These are phyloP conservation scores for Anoplophora glabripennis DNA, from an alignment of 1,140 invertebrate genomes.

Conservation along the genomic window DNA sequence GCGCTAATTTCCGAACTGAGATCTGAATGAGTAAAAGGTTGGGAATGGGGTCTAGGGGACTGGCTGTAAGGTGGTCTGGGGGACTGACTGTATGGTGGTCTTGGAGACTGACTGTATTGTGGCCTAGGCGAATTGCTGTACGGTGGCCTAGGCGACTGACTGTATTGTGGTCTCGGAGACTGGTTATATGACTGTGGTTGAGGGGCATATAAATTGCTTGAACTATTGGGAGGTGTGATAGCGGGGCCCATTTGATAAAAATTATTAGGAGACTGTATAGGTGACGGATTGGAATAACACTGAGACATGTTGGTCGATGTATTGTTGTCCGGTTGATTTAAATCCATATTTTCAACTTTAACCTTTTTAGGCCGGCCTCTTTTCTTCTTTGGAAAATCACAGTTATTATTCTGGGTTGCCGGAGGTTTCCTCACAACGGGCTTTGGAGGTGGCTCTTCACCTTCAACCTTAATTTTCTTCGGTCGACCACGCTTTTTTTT, in stretches of 20 bases:
- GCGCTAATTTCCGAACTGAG: constrained; percentile 74
- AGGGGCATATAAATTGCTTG: constrained; percentile 44
- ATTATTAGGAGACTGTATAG: constrained; percentile 53
- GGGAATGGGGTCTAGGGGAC: constrained; percentile 59
- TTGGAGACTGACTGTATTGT: constrained; percentile 55
- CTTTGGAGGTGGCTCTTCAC: constrained; percentile 57
- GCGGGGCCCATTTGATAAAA: constrained; percentile 47
- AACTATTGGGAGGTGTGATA: constrained; percentile 43
- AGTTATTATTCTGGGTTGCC: constrained; percentile 49
- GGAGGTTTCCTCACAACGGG: constrained; percentile 57
- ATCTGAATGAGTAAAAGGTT: constrained; percentile 69
- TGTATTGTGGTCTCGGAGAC: constrained; percentile 44
- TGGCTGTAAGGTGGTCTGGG: constrained; percentile 56
- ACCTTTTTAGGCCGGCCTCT: constrained; percentile 82
- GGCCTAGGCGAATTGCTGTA: constrained; percentile 44
- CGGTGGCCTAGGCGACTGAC: constrained; percentile 58
- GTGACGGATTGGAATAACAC: constrained; percentile 57
- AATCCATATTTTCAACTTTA: constrained; percentile 53
- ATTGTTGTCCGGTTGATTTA: constrained; percentile 35
- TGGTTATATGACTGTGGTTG: constrained; percentile 48
- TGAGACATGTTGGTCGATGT: constrained; percentile 49
- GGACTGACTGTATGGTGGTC: constrained; percentile 61
- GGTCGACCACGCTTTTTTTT: constrained; percentile 86
- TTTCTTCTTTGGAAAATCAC: constrained; percentile 74
- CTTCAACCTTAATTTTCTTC: constrained; percentile 80